phyloP scores from a whole-genome alignment of 2,888 invertebrate species.

The Drosophila testacea region DNA sequence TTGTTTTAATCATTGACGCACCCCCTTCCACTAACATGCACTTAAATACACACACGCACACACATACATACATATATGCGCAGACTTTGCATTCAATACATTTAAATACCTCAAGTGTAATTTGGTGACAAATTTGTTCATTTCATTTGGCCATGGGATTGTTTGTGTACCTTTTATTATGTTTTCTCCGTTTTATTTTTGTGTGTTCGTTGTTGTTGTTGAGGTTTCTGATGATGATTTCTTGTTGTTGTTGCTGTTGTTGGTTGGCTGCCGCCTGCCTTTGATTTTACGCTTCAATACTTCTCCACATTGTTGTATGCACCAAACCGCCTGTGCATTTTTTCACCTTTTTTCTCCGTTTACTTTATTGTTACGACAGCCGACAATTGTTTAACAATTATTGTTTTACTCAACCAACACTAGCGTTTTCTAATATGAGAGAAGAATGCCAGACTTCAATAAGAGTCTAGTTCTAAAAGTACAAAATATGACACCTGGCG shows the following conservation, averaged over 20 bases:
- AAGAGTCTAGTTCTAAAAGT: too few relatives aligned
- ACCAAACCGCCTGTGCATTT: slow-evolving; percentile 64
- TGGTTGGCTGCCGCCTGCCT: slow-evolving; percentile 70
- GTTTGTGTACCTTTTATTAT: slow-evolving; percentile 65
- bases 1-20: slow-evolving; percentile 23
- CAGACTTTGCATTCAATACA: slow-evolving; percentile 34
- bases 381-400: slow-evolving; percentile 44
- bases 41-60: slow-evolving; percentile 19
- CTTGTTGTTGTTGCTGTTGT: slow-evolving; percentile 40
- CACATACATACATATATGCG: slow-evolving; percentile 18
- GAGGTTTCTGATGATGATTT: slow-evolving; percentile 32
- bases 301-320: slow-evolving; percentile 65
- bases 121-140: slow-evolving; percentile 42
- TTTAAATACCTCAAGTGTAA: slow-evolving; percentile 37
- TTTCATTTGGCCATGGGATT: slow-evolving; percentile 37
- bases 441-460: too few relatives aligned
- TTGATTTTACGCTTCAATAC: slow-evolving; percentile 69
- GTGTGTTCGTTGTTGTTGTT: slow-evolving; percentile 35
- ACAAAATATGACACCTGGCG: too few relatives aligned
- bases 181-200: slow-evolving; percentile 58
- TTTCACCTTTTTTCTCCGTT: slow-evolving; percentile 26
- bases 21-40: slow-evolving; percentile 19
- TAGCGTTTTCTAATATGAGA: slow-evolving; percentile 22
- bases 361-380: slow-evolving; percentile 35
- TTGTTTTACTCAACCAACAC: slow-evolving; percentile 53